Evolutionary conservation across 2,888 invertebrate species (phyloP), one percentile per base, ranked within the genome.

Genomic region (Nineta flava): DNA sequence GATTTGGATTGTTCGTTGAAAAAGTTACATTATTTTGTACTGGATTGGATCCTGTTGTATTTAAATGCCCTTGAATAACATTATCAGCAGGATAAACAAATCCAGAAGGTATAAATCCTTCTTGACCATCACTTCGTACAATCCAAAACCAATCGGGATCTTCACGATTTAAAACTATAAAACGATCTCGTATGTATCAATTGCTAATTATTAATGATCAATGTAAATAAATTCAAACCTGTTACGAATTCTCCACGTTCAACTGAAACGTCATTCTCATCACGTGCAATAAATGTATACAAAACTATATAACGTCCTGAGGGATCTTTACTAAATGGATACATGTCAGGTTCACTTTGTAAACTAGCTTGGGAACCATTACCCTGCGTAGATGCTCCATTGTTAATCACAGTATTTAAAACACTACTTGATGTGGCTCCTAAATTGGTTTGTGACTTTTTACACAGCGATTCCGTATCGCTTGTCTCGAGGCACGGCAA

Each of bases 101-200:
- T 19, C 90, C 90, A 7, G 90, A 87, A 0, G 95, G 95, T 48
- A 95, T 93, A 65, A 95, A 95, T 1, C 95, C 95, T 67, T 95
- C 94, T 58, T 90, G 88, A 0, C 90, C 91, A 62, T 94, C 91
- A 57, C 86, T 86, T 56, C 92, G 75, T 38, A 91, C 83, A 48
- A 95, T 88, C 94, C 94, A 95, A 65, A 86, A 94, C 95, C 95
- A 95, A 66, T 94, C 93, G 0, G 90, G 86, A 68, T 95, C 94
- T 64, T 94, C 94, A 60, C 88, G 77, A 67, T 95, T 95, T 50
- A 95, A 69, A 12, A 95, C 90, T 76, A 60, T 26, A 70, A 69
- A 47, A 51, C 49, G 54, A 47, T 40, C n/a, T 47, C 13, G 7
- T 38, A 19, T 19, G 2, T 19, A n/a, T n/a, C n/a, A n/a, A n/a